These are phyloP conservation scores for Psophia crepitans DNA, from an alignment of 2,113 vertebrate species.

Conservation along the genomic window DNA sequence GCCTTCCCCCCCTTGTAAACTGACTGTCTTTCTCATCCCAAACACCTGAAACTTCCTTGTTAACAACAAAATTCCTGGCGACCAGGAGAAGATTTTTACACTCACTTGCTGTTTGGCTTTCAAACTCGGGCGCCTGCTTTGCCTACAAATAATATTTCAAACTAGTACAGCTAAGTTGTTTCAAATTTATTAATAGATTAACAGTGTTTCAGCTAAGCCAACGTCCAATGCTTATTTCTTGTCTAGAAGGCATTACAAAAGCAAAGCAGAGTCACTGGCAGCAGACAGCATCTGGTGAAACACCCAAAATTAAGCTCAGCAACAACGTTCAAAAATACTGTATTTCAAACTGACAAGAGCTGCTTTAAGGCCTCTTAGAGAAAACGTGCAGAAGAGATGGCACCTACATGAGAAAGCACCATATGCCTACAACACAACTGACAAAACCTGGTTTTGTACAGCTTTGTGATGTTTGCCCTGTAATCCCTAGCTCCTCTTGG, in stretches of 20 bases:
- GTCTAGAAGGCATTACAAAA: neutral
- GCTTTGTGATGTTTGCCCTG: neutral
- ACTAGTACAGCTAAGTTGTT: neutral
- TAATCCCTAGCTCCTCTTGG: conserved; percentile 12
- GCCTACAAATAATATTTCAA: neutral
- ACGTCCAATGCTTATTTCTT: neutral
- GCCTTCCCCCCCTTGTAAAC: neutral
- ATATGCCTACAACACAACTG: neutral
- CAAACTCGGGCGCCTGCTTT: neutral
- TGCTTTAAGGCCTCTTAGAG: neutral
- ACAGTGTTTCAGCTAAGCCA: neutral
- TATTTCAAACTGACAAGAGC: neutral
- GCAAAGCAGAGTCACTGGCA: neutral
- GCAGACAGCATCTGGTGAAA: neutral
- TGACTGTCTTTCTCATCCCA: neutral
- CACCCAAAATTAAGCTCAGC: neutral
- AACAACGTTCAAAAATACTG: neutral
- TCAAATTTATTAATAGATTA: neutral
- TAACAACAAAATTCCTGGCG: neutral
- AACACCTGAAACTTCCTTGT: neutral
- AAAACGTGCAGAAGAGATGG: neutral
- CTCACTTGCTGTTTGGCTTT: neutral
- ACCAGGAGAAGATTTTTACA: neutral
- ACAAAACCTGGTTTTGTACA: neutral
- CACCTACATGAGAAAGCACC: neutral